Evolutionary conservation across 2,888 invertebrate genomes (phyloP).

Genomic region (Perithous albicinctus): DNA sequence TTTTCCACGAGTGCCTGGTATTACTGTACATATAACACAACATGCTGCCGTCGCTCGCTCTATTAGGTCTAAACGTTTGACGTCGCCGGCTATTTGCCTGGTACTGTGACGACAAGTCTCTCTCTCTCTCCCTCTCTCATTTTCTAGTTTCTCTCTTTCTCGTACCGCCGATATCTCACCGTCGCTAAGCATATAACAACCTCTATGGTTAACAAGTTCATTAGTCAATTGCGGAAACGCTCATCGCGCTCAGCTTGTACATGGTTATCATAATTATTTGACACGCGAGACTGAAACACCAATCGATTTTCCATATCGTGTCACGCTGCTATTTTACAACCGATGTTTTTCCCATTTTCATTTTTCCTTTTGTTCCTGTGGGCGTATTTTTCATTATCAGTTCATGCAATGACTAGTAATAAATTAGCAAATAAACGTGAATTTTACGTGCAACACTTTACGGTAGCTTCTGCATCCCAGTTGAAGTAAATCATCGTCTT

Average conservation of each 20-base stretch:
- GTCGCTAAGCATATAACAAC: conserved; percentile 34
- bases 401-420: neutral
- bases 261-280: conserved; percentile 50
- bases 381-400: neutral
- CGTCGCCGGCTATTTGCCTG: conserved; percentile 48
- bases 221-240: conserved; percentile 68
- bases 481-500: no score
- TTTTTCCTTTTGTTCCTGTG: neutral
- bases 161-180: conserved; percentile 53
- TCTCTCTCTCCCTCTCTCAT: conserved; percentile 27
- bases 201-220: conserved; percentile 68
- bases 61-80: conserved; percentile 61
- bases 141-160: neutral
- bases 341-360: neutral
- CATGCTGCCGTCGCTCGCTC: conserved; percentile 31
- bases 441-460: neutral
- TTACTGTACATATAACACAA: conserved; percentile 26
- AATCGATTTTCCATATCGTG: conserved; percentile 39
- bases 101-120: conserved; percentile 39
- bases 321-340: conserved; percentile 13
- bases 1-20: conserved; percentile 35
- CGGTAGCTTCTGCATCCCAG: no score
- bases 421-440: neutral
- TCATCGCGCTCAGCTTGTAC: conserved; percentile 44
- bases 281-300: conserved; percentile 48